A percentile compares a stretch with the other conserved stretches of the same genome.
Conservation (phyloP, 1,140 invertebrate species). For the Agrypnia vestita region DNA sequence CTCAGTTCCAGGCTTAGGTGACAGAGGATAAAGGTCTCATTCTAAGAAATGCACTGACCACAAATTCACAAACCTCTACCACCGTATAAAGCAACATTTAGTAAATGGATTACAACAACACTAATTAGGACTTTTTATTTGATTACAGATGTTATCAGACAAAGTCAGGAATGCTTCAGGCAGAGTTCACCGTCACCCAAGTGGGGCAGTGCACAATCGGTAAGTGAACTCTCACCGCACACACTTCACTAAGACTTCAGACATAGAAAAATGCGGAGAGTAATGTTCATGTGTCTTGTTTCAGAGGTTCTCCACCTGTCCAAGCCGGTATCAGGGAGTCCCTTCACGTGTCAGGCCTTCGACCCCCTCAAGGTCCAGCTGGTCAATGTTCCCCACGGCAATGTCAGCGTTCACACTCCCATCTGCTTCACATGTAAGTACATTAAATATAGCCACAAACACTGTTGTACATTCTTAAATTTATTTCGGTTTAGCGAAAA, state of each 20-base stretch:
- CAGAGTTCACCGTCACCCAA: constrained; percentile 91
- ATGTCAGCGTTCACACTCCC: constrained; percentile 87
- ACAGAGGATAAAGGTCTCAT: too few species aligned
- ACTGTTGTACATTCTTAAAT: too few species aligned
- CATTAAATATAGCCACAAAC: too few species aligned
- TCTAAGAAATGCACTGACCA: too few species aligned
- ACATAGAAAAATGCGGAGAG: not conserved
- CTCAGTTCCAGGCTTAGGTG: too few species aligned
- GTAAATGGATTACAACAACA: too few species aligned
- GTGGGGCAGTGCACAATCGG: constrained; percentile 80
- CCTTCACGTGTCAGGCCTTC: constrained; percentile 96
- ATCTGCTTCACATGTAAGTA: constrained; percentile 85
- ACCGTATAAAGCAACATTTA: too few species aligned
- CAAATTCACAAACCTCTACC: too few species aligned
- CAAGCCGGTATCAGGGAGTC: constrained; percentile 93
- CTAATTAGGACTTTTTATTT: not conserved
- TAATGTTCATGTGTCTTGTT: constrained; percentile 51
- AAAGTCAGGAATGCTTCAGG: constrained; percentile 93
- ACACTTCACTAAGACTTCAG: too few species aligned
- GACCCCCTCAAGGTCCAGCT: constrained; percentile 87
- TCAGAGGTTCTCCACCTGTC: constrained; percentile 92
- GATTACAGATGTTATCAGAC: constrained; percentile 89
- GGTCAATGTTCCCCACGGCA: constrained; percentile 83
- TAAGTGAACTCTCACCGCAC: constrained; percentile 61
- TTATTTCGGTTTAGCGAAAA: too few species aligned